Evolutionary conservation across 2,888 invertebrate species (phyloP).

Genomic region (Melanchra persicariae): DNA sequence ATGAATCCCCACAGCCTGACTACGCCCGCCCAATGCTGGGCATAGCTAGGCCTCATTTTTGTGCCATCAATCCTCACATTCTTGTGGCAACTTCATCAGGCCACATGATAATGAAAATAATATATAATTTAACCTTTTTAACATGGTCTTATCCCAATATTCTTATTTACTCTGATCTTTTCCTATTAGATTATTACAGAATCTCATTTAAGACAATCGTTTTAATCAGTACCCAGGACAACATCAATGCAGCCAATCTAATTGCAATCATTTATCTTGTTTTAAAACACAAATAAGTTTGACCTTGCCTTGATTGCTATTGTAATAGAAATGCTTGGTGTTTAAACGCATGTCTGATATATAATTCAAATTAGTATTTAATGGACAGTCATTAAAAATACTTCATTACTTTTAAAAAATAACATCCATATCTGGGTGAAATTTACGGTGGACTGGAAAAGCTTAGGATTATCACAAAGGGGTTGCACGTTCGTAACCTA

Average conservation of each 20-base stretch:
- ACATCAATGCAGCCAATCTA: constrained; percentile 21
- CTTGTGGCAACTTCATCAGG: too few relatives aligned
- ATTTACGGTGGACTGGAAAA: neutral
- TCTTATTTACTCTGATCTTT: neutral
- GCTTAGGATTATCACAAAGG: too few relatives aligned
- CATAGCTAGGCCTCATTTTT: too few relatives aligned
- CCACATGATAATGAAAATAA: too few relatives aligned
- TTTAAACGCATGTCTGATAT: neutral
- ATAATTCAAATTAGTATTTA: neutral
- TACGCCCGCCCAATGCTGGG: too few relatives aligned
- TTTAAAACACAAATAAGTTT: constrained; percentile 33
- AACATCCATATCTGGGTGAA: neutral
- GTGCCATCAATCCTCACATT: too few relatives aligned
- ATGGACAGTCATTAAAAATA: neutral
- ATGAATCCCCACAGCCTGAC: neutral
- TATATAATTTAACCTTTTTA: neutral
- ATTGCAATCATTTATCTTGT: constrained; percentile 16
- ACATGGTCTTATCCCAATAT: neutral
- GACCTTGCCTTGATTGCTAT: constrained; percentile 28
- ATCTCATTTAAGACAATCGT: constrained; percentile 30
- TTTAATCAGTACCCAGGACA: constrained; percentile 14
- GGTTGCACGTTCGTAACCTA: neutral
- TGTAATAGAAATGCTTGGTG: neutral
- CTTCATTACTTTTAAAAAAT: neutral
- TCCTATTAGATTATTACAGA: neutral